These are phyloP conservation scores for Coregonus sp. DNA, from an alignment of 2,797 vertebrate genomes.

Conservation along the genomic window DNA sequence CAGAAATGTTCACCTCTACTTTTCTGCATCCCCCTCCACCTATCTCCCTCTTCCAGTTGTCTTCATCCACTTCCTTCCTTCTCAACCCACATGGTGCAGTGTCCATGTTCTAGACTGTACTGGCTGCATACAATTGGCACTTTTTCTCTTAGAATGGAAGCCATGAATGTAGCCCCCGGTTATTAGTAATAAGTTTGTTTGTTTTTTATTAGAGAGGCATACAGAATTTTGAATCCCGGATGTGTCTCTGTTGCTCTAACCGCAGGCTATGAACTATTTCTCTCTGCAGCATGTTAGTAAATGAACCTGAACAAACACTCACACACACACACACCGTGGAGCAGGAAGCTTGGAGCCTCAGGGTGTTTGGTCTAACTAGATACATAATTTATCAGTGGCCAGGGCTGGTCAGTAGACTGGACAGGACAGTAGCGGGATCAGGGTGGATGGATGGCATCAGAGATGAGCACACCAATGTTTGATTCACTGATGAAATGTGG, in stretches of 20 bases:
- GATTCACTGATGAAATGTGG: neutral
- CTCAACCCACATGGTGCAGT: neutral
- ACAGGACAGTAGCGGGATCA: constrained; percentile 15
- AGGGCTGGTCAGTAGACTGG: too few relatives aligned
- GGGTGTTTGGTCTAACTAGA: constrained; percentile 54
- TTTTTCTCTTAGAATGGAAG: constrained; percentile 11
- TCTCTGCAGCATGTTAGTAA: constrained; percentile 54
- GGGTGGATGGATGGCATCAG: constrained; percentile 31
- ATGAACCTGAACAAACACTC: constrained; percentile 20
- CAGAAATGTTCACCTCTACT: neutral
- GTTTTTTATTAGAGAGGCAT: constrained; percentile 13
- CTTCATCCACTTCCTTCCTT: neutral
- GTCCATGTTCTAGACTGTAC: neutral
- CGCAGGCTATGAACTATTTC: constrained; percentile 30
- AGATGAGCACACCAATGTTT: constrained; percentile 17
- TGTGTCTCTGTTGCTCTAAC: constrained; percentile 35
- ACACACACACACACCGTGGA: constrained; percentile 24
- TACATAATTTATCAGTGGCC: constrained; percentile 47
- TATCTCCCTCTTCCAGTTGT: neutral
- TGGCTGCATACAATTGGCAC: constrained; percentile 18
- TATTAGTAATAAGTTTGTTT: constrained; percentile 11
- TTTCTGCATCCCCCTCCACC: neutral
- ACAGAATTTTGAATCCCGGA: constrained; percentile 30
- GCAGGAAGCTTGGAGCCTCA: constrained; percentile 26
- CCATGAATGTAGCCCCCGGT: constrained; percentile 18